Evolutionary conservation across 2,113 vertebrate species (phyloP).

Genomic region (Climacteris rufus): DNA sequence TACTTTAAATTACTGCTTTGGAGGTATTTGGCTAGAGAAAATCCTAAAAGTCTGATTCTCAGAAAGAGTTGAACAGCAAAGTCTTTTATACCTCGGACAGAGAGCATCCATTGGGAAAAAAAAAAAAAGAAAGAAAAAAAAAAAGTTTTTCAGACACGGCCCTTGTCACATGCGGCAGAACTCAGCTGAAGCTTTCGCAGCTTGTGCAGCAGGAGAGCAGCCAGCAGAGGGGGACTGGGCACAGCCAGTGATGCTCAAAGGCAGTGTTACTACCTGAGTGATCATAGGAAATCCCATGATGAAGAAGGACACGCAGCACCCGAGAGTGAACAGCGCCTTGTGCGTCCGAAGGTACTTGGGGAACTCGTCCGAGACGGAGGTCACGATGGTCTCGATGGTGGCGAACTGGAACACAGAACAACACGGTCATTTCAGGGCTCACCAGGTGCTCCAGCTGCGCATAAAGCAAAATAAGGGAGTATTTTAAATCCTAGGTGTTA

Average conservation of each 20-base stretch:
- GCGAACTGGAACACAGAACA: slow-evolving; percentile 81
- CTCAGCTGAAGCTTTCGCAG: background rate
- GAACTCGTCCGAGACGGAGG: slow-evolving; percentile 94
- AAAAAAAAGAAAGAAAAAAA: too few species aligned
- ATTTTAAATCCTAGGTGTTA: background rate
- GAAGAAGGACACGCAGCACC: slow-evolving; percentile 89
- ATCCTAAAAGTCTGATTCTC: background rate
- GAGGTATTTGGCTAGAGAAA: background rate
- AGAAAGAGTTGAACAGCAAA: background rate
- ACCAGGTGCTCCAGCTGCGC: accelerated
- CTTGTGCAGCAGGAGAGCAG: background rate
- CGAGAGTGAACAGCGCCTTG: slow-evolving; percentile 90
- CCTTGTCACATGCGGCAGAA: accelerated
- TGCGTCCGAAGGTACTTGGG: slow-evolving; percentile 93
- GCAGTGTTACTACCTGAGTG: slow-evolving; percentile 81
- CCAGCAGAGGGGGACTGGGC: background rate
- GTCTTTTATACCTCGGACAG: background rate
- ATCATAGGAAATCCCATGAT: slow-evolving; percentile 98
- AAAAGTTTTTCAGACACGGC: background rate
- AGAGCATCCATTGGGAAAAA: background rate
- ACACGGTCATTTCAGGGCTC: accelerated
- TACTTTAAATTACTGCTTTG: background rate
- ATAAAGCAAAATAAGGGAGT: accelerated
- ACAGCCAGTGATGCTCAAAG: background rate
- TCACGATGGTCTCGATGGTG: slow-evolving; percentile 98